A percentile compares a stretch with the other conserved stretches of the same genome.
Evolutionary conservation across 2,888 invertebrate genomes (phyloP).

Genomic region (Nebria salina): DNA sequence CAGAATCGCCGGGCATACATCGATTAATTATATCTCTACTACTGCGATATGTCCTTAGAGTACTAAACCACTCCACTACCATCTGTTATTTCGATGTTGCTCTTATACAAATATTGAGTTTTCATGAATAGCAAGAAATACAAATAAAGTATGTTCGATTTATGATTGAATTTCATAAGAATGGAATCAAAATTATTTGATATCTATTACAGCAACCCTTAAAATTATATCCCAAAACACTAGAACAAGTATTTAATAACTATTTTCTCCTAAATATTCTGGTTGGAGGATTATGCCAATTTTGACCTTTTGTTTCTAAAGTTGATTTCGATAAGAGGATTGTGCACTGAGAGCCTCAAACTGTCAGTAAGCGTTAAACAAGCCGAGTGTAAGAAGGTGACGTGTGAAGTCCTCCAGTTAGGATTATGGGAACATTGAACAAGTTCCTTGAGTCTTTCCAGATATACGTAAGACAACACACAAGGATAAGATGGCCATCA

Average conservation of each 20-base stretch:
- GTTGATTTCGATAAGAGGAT: not conserved
- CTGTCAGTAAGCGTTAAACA: not conserved
- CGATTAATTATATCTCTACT: constrained; percentile 11
- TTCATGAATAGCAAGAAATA: constrained; percentile 4
- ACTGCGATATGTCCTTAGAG: not conserved
- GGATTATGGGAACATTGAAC: not conserved
- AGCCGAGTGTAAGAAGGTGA: not conserved
- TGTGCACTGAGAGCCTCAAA: not conserved
- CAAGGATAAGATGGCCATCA: not conserved
- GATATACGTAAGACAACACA: not conserved
- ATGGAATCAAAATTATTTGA: not conserved
- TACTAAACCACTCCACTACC: not conserved
- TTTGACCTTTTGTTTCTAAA: not conserved
- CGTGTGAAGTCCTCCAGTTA: not conserved
- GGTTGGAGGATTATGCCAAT: no score
- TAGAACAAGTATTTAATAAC: no score
- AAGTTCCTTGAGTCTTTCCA: not conserved
- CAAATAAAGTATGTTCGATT: not conserved
- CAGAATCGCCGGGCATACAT: not conserved
- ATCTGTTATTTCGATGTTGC: constrained; percentile 6
- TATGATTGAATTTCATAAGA: not conserved
- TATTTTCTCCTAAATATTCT: no score
- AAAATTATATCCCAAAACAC: no score
- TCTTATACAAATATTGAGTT: constrained; percentile 17
- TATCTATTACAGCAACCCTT: no score